Conservation (phyloP, 1,140 invertebrate species). For the Drosophila murphyi region DNA sequence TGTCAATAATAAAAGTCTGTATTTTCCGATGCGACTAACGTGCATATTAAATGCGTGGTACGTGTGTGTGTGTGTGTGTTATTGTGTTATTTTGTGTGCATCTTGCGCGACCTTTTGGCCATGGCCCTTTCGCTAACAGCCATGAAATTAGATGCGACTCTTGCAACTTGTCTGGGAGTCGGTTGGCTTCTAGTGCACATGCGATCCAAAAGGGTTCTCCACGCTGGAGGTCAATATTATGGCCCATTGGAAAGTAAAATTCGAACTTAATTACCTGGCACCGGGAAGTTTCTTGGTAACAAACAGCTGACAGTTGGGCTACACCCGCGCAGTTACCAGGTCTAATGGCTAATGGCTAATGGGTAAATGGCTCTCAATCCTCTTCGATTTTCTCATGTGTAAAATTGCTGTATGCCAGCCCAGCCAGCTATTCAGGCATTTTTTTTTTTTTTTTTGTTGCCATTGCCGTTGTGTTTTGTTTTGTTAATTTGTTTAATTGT, state of each 20-base stretch:
- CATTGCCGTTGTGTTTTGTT: constrained; percentile 25
- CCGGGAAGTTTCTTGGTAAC: constrained; percentile 66
- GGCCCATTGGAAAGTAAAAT: constrained; percentile 71
- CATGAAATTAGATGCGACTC: constrained; percentile 75
- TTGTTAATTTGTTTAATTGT: constrained; percentile 82
- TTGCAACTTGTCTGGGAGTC: constrained; percentile 43
- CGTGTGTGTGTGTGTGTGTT: constrained; percentile 17
- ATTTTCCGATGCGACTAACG: constrained; percentile 36
- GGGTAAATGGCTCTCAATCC: constrained; percentile 69
- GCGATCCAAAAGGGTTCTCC: constrained; percentile 69
- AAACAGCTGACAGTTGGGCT: constrained; percentile 77
- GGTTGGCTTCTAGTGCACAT: constrained; percentile 47
- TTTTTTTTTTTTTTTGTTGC: constrained; percentile 5
- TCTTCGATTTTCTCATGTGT: constrained; percentile 81
- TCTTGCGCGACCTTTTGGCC: constrained; percentile 75
- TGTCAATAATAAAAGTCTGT: constrained; percentile 72
- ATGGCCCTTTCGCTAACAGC: constrained; percentile 76
- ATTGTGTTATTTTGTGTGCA: constrained; percentile 54
- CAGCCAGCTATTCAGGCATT: constrained; percentile 12
- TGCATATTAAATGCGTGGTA: constrained; percentile 68
- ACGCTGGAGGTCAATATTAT: constrained; percentile 58
- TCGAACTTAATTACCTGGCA: constrained; percentile 76
- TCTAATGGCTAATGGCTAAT: constrained; percentile 34
- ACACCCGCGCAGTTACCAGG: constrained; percentile 72
- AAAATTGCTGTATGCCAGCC: constrained; percentile 62